Evolutionary conservation across 2,113 vertebrate genomes (phyloP).

Genomic region (Hystrix cristata): DNA sequence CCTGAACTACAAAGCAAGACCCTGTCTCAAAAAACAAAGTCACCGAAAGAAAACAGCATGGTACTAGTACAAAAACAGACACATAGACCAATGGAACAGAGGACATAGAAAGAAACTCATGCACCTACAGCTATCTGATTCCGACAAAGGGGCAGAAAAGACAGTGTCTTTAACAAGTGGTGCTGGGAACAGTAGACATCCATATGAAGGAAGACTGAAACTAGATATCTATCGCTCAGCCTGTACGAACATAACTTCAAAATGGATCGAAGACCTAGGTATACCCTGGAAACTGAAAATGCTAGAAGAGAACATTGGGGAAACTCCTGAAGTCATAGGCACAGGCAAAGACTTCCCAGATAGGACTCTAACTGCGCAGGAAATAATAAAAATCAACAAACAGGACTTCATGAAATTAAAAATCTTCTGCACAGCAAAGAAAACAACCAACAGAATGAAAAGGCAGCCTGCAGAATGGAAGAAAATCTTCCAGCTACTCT

Average conservation of each 20-base stretch:
- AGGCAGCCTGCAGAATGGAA: not conserved
- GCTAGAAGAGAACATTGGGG: not conserved
- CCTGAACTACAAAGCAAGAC: no score
- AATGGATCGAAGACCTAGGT: not conserved
- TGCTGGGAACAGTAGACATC: not conserved
- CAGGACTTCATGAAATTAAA: not conserved
- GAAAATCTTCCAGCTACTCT: not conserved
- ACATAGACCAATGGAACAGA: no score
- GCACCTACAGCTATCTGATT: not conserved
- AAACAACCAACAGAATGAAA: not conserved
- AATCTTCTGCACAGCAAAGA: not conserved
- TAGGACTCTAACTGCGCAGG: not conserved
- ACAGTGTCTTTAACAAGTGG: not conserved
- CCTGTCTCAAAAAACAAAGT: no score
- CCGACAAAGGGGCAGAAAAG: not conserved
- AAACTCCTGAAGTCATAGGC: not conserved
- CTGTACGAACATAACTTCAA: not conserved
- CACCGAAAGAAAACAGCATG: no score
- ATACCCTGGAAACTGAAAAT: not conserved
- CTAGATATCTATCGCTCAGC: not conserved
- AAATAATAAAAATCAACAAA: not conserved
- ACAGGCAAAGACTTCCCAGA: not conserved
- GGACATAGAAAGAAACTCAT: no score
- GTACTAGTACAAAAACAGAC: no score
- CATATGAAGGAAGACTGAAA: not conserved